These are phyloP conservation scores for Eonycteris spelaea DNA, from an alignment of 2,113 vertebrate species.

Conservation along the genomic window DNA sequence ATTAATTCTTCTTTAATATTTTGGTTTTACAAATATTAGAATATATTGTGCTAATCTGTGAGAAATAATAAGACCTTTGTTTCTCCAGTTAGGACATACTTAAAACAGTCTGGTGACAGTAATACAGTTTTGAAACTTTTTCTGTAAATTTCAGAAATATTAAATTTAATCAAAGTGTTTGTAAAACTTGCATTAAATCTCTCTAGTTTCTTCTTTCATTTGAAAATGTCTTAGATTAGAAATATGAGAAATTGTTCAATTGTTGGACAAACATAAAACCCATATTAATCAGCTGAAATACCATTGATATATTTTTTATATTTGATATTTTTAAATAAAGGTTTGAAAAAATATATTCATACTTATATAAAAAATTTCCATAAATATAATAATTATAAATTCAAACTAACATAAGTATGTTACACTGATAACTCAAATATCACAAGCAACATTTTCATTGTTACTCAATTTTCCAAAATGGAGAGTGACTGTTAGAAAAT, in stretches of 20 bases:
- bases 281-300: not conserved
- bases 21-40: not conserved
- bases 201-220: not conserved
- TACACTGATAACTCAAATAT: not conserved
- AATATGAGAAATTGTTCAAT: not conserved
- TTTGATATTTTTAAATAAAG: not conserved
- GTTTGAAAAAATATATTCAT: not conserved
- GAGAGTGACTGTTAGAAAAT: not conserved
- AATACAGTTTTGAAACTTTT: not conserved
- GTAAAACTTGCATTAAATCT: not conserved
- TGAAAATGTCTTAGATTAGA: not conserved
- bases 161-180: not conserved
- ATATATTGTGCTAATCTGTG: not conserved
- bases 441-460: not conserved
- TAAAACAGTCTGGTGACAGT: not conserved
- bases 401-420: not conserved
- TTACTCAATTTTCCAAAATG: not conserved
- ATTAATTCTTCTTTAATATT: conserved; percentile 2
- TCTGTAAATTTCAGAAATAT: not conserved
- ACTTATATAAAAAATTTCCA: not conserved
- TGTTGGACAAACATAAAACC: not conserved
- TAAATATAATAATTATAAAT: not conserved
- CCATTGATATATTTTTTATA: not conserved
- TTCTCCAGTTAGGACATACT: not conserved
- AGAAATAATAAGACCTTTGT: not conserved